Evolutionary conservation across 1,140 invertebrate species (phyloP).

Genomic region (Bicyclus anynana): DNA sequence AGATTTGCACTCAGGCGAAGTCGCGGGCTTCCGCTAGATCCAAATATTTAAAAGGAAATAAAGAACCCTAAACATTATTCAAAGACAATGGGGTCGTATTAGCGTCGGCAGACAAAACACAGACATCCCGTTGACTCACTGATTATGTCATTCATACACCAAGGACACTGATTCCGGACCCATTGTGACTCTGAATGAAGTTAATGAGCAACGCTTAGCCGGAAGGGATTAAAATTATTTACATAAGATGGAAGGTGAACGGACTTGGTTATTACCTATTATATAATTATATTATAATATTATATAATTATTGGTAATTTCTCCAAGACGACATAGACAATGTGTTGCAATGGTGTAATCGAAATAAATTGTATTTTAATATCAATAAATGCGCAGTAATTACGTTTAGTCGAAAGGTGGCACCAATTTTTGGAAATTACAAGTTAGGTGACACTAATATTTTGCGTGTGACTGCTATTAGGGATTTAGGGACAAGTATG

Average conservation of each 20-base stretch:
- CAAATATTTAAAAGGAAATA: neutral
- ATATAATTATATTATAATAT: too few relatives aligned
- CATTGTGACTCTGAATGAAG: slow-evolving; percentile 6
- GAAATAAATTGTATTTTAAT: too few relatives aligned
- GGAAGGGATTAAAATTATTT: neutral
- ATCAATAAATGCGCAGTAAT: too few relatives aligned
- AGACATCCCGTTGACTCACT: slow-evolving; percentile 40
- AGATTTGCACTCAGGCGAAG: too few relatives aligned
- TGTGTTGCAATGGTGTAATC: too few relatives aligned
- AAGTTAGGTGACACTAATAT: too few relatives aligned
- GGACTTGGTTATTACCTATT: neutral
- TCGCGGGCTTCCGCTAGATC: neutral
- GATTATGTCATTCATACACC: slow-evolving; percentile 29
- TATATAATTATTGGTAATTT: too few relatives aligned
- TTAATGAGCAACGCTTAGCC: neutral
- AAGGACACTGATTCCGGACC: slow-evolving; percentile 29
- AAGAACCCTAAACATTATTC: neutral
- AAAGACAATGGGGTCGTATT: slow-evolving; percentile 33
- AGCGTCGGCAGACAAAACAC: slow-evolving; percentile 34
- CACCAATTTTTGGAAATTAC: too few relatives aligned
- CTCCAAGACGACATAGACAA: too few relatives aligned
- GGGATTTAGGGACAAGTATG: too few relatives aligned
- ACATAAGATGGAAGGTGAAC: neutral
- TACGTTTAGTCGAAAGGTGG: too few relatives aligned
- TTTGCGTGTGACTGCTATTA: too few relatives aligned